phyloP scores from a whole-genome alignment of 2,113 vertebrate genomes.

The Ophthalmolycus amberensis region DNA sequence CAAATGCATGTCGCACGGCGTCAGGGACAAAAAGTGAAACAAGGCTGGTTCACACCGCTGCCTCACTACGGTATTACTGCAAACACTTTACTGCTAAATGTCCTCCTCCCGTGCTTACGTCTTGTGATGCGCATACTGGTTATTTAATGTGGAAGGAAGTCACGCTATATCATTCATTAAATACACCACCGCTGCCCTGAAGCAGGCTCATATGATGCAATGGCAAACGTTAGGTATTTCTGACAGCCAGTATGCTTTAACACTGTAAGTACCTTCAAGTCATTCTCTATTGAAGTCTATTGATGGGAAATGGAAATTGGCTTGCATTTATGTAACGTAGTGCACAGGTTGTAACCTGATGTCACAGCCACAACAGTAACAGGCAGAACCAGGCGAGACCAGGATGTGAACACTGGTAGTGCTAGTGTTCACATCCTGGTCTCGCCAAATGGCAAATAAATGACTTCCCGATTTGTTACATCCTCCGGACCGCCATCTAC shows the following conservation, averaged over 20 bases:
- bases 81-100: constrained; percentile 39
- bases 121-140: not conserved
- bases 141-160: not conserved
- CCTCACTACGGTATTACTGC: constrained; percentile 26
- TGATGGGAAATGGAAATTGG: no score
- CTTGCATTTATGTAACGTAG: no score
- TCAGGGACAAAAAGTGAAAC: constrained; percentile 51
- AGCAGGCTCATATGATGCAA: not conserved
- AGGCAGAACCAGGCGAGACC: no score
- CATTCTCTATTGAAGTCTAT: not conserved
- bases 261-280: not conserved
- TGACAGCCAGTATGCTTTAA: not conserved
- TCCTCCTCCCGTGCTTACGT: constrained; percentile 15
- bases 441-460: no score
- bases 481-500: not conserved
- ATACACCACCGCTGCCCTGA: not conserved
- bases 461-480: no score
- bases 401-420: not conserved
- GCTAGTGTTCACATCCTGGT: no score
- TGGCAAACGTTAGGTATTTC: not conserved
- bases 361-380: not conserved
- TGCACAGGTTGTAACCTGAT: not conserved
- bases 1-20: constrained; percentile 57
- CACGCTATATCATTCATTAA: not conserved
- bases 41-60: constrained; percentile 54